phyloP scores from a whole-genome alignment of 2,888 invertebrate genomes.

The Zonitis immaculata region DNA sequence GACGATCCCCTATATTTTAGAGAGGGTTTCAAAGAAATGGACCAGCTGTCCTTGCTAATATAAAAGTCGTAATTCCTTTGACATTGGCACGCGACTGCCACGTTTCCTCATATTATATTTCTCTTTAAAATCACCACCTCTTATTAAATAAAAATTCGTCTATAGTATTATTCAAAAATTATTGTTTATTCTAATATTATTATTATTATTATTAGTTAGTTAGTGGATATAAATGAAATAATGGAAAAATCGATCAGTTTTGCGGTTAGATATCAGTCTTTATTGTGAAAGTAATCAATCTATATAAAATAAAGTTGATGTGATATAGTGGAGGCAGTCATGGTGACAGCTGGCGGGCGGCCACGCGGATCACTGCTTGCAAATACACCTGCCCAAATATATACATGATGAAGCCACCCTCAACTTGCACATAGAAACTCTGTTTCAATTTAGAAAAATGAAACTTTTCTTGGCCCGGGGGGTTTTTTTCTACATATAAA shows the following conservation, averaged over 20 bases:
- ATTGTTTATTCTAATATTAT: too few relatives aligned
- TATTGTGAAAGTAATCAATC: constrained; percentile 18
- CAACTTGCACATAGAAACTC: constrained; percentile 8
- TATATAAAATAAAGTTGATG: constrained; percentile 23
- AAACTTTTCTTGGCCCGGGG: background rate
- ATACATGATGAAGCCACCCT: constrained; percentile 27
- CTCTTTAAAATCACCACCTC: background rate
- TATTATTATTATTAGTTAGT: too few relatives aligned
- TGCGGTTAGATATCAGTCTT: constrained; percentile 16
- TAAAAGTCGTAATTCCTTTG: constrained; percentile 9
- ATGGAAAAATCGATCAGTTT: too few relatives aligned
- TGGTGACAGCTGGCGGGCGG: constrained; percentile 45
- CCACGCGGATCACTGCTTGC: constrained; percentile 42
- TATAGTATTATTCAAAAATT: too few relatives aligned
- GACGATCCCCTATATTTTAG: background rate
- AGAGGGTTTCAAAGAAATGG: constrained; percentile 27
- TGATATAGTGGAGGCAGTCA: constrained; percentile 27
- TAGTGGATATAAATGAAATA: too few relatives aligned
- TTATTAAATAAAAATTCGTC: too few relatives aligned
- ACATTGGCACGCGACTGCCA: constrained; percentile 30
- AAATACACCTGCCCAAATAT: constrained; percentile 48
- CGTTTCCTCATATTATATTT: constrained; percentile 21
- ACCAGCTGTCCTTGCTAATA: constrained; percentile 28
- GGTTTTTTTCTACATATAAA: too few relatives aligned
- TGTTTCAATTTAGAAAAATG: too few relatives aligned